Conservation (phyloP, 1,140 invertebrate genomes). For the Babylonia areolata region DNA sequence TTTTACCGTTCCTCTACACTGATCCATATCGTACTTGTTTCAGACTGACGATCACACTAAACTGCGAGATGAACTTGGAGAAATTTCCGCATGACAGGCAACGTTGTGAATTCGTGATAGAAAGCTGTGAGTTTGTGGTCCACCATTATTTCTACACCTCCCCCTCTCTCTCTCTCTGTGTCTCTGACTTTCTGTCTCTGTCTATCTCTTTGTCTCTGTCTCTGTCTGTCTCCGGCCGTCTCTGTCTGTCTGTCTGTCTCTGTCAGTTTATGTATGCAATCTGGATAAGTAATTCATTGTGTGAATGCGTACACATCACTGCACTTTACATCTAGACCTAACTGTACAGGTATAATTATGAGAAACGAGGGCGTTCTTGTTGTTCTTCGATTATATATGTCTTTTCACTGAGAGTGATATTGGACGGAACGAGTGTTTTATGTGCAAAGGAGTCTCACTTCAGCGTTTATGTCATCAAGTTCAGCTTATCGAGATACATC, state of each 20-base stretch:
- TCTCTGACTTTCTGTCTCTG: background rate
- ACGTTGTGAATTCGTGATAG: background rate
- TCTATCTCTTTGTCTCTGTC: background rate
- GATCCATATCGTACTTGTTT: no score
- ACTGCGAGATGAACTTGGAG: conserved; percentile 19
- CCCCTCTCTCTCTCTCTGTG: background rate
- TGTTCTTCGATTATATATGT: no score
- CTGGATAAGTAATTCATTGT: background rate
- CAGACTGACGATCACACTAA: background rate
- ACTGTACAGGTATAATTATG: no score
- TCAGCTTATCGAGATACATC: no score
- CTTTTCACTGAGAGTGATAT: no score
- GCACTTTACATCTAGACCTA: background rate
- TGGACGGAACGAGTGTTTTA: background rate
- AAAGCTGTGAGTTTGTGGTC: background rate
- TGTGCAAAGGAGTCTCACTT: no score
- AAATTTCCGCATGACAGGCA: conserved; percentile 1
- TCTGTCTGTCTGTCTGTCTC: background rate
- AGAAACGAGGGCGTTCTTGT: no score
- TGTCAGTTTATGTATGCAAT: background rate
- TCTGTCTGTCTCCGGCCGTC: background rate
- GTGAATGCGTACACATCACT: background rate
- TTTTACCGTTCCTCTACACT: no score
- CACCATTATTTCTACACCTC: background rate
- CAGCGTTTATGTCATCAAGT: no score